Evolutionary conservation across 2,113 vertebrate genomes (phyloP).

Genomic region (Heterochromis multidens): DNA sequence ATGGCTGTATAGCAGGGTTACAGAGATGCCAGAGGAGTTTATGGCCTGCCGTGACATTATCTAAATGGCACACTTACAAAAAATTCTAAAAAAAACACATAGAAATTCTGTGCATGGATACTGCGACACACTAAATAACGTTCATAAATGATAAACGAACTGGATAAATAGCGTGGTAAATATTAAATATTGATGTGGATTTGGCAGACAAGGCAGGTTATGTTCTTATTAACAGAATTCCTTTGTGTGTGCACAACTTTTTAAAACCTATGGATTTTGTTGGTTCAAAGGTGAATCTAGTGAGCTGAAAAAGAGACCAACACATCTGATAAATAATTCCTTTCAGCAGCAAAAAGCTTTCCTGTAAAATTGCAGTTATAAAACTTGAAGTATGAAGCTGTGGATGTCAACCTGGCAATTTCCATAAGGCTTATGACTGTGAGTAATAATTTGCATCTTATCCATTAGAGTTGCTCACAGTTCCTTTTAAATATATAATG

Average conservation of each 20-base stretch:
- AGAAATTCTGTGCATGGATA: background rate
- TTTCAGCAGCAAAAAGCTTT: background rate
- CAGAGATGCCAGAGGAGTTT: constrained; percentile 51
- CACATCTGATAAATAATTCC: constrained; percentile 20
- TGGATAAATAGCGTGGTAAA: constrained; percentile 66
- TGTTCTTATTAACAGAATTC: constrained; percentile 30
- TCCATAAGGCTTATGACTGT: constrained; percentile 12
- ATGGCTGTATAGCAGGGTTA: constrained; percentile 33
- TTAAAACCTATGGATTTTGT: constrained; percentile 3
- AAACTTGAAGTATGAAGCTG: constrained; percentile 1
- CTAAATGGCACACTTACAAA: constrained; percentile 69
- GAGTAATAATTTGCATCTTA: constrained; percentile 26
- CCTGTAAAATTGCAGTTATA: constrained; percentile 18
- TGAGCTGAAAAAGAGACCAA: background rate
- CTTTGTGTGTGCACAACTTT: background rate
- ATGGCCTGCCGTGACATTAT: constrained; percentile 66
- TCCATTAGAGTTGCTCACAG: background rate
- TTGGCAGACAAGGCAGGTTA: constrained; percentile 34
- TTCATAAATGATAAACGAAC: constrained; percentile 64
- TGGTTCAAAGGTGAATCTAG: background rate
- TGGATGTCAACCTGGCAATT: constrained; percentile 8
- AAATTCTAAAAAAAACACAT: constrained; percentile 13
- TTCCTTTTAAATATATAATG: constrained; percentile 45
- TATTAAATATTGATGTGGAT: constrained; percentile 68
- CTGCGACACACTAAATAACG: constrained; percentile 45